Evolutionary conservation across 2,888 invertebrate species (phyloP), one percentile per base, ranked within the genome.

Genomic region (Agrochola lota): DNA sequence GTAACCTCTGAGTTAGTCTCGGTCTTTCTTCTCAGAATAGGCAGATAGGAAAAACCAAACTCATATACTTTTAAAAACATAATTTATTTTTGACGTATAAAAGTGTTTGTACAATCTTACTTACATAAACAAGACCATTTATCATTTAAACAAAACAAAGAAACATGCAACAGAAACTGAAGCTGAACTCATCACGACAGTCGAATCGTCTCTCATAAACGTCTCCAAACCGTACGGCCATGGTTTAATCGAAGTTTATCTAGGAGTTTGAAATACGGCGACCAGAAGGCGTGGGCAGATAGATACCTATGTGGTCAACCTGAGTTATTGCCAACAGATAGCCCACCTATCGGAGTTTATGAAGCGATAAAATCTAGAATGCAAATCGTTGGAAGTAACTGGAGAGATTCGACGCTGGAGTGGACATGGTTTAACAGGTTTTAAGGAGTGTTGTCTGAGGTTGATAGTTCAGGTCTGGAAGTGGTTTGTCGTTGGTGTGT

Each of bases 221-320:
- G 57, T 23, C 46, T 9, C 57, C 67, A 71, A 74, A 80, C 72
- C 17, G 60, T 67, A 74, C 80, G 77, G 69, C 72, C 72, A 73
- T 68, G 84, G 89, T 90, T 90, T 90, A 91, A 91, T 92, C 92
- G 90, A 91, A 92, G 92, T 92, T 92, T 91, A 90, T 90, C 90
- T 86, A 87, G 86, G 84, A 91, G 90, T 91, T 91, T 89, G 89
- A 89, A 91, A 91, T 90, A 90, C 90, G 83, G 86, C 74, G 87
- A 85, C 88, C 90, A 89, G 87, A 89, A 89, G 88, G 85, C 74
- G 83, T 80, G 79, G 78, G 78, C 75, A 81, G 78, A 80, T 80
- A 84, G 70, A 81, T 87, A 88, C 78, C 77, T 81, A 81, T 72
- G 84, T 78, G 87, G 77, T 69, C 70, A 71, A 49, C 57, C 57